Evolutionary conservation across 2,797 vertebrate species (phyloP).

Genomic region (Aeoliscus strigatus): DNA sequence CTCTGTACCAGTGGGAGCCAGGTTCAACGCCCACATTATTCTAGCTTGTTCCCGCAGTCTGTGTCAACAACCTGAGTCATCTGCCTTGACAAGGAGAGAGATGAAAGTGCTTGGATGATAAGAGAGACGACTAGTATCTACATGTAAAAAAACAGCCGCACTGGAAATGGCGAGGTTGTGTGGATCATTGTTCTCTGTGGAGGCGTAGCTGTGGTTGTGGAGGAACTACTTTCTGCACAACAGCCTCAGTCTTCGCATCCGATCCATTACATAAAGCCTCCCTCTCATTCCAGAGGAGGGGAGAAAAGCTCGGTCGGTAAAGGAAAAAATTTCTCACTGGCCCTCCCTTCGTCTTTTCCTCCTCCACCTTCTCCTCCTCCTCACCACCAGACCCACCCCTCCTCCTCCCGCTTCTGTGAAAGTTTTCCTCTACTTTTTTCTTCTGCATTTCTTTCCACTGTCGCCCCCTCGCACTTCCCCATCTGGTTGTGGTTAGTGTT

Average conservation of each 20-base stretch:
- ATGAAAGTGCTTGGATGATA: neutral
- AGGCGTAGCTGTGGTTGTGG: constrained; percentile 23
- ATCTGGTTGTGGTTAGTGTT: constrained; percentile 75
- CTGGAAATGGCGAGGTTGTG: too few species aligned
- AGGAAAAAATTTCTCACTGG: constrained; percentile 66
- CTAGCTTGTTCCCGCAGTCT: neutral
- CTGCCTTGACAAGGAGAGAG: neutral
- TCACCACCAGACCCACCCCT: constrained; percentile 16
- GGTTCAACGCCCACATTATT: neutral
- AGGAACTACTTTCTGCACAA: constrained; percentile 33
- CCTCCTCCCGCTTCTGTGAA: constrained; percentile 22
- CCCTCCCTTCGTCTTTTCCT: constrained; percentile 14
- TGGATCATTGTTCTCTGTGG: constrained; percentile 1
- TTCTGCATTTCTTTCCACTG: constrained; percentile 54
- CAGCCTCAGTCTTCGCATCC: constrained; percentile 39
- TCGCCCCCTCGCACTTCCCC: constrained; percentile 42
- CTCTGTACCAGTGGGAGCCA: too few species aligned
- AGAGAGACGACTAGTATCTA: too few species aligned
- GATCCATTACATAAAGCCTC: constrained; percentile 56
- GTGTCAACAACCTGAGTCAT: constrained; percentile 16
- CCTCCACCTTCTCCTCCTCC: constrained; percentile 11
- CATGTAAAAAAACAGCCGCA: too few species aligned
- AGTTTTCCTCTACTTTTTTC: constrained; percentile 38
- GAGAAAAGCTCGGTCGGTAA: constrained; percentile 30
- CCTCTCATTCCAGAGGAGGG: constrained; percentile 36